Base-by-base conservation (phyloP, 2,113 vertebrate genomes). In the Spea bombifrons region DNA sequence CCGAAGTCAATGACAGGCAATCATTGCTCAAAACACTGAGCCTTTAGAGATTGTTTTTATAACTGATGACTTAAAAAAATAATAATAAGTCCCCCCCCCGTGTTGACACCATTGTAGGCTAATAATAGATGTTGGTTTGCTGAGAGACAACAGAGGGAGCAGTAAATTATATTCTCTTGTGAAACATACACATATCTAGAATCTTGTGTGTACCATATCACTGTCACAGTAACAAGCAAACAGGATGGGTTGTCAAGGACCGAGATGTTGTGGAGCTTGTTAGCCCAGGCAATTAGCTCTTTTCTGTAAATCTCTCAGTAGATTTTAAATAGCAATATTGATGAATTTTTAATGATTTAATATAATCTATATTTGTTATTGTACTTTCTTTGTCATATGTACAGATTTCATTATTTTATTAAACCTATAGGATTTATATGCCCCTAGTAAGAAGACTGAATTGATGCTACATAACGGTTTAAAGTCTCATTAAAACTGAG, bases 201-300 rank as follows among this genome's bases (percentile, higher is more conserved):
- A 68, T 74, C 71, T n/a, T 80, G 71, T 68, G 74, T 55, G 65
- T 61, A 68, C 71, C 52, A 50, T 30, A 80, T 74, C 78, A 80
- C 78, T 80, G 78, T 80, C 78, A 80, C 71, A 46, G 49, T 74
- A 80, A 74, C 71, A 74, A 80, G 71, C 71, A 64, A 80, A 74
- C 50, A 68, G 46, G 52, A 61, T 74, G 64, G 68, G 55, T 47
- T 80, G 78, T 74, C 78, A 74, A 55, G 50, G 65, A 73, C 78
- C 77, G 55, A 80, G 74, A 73, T 74, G 64, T 67, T 66, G 64
- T 73, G 67, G 77, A n/a, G 61, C 71, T 80, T 80, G 66, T 80
- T 80, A 73, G 71, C 74, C 50, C 71, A 80, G 64, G 64, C 78
- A 80, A 74, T 80, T 68, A 74, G 71, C 15, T 71, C 10, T 44